Conservation (phyloP, 2,797 vertebrate species). For the Hippopotamyrus pictus region DNA sequence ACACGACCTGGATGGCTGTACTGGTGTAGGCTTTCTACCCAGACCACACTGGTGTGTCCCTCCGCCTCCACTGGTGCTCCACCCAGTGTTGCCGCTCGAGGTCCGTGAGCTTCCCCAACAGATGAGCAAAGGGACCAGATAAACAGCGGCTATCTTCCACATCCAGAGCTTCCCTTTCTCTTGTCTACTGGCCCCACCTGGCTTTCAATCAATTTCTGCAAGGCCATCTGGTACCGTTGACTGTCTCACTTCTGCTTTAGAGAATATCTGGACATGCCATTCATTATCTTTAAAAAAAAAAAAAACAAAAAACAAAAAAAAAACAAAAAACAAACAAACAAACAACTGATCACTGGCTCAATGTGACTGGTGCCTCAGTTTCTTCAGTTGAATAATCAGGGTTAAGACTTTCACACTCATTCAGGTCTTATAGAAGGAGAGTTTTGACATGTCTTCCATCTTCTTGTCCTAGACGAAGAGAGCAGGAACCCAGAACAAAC, state of each 20-base stretch:
- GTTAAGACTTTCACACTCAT: neutral
- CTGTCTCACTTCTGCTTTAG: neutral
- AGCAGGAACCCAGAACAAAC: neutral
- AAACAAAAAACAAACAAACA: neutral
- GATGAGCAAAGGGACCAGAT: neutral
- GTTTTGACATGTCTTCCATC: neutral
- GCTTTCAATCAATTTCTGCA: neutral
- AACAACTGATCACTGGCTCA: neutral
- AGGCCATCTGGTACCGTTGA: constrained; percentile 3
- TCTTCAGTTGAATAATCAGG: neutral
- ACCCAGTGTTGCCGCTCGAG: neutral
- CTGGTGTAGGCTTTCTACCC: neutral
- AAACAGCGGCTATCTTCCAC: neutral
- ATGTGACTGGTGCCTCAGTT: neutral
- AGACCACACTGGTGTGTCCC: neutral
- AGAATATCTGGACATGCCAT: neutral
- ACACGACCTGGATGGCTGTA: neutral
- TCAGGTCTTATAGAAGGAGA: neutral
- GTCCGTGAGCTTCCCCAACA: neutral
- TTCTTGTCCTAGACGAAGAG: neutral
- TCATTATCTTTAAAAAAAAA: neutral
- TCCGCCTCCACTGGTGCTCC: neutral
- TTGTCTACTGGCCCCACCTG: neutral
- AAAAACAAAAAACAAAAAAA: neutral
- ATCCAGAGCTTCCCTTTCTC: neutral